phyloP scores from a whole-genome alignment of 2,113 vertebrate genomes.

The Carassius auratus region DNA sequence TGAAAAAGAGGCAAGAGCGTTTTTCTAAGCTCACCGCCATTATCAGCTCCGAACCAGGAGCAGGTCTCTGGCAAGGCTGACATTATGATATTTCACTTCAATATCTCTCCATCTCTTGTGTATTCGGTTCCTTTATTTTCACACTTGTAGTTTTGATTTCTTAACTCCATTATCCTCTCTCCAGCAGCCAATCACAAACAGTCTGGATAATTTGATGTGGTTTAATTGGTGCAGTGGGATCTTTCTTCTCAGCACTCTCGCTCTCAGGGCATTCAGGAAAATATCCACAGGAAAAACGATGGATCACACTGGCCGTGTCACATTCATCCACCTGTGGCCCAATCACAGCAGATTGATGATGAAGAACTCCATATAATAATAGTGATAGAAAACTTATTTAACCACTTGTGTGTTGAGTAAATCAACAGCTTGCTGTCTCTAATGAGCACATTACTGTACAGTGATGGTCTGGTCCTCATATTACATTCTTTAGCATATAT shows the following conservation, averaged over 20 bases:
- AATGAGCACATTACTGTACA: constrained; percentile 59
- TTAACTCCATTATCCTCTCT: constrained; percentile 15
- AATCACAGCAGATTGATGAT: constrained; percentile 3
- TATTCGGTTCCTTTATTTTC: constrained; percentile 49
- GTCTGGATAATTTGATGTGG: constrained; percentile 40
- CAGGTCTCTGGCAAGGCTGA: constrained; percentile 26
- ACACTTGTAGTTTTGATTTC: constrained; percentile 4
- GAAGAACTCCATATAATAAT: constrained; percentile 42
- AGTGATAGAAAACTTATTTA: constrained; percentile 55
- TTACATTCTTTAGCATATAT: constrained; percentile 31
- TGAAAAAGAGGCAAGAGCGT: constrained; percentile 21
- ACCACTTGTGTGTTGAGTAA: constrained; percentile 55
- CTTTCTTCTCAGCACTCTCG: constrained; percentile 52
- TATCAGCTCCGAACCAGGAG: constrained; percentile 52
- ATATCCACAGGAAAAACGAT: constrained; percentile 44
- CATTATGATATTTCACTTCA: constrained; percentile 38
- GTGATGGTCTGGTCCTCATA: constrained; percentile 47
- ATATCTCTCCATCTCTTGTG: constrained; percentile 44
- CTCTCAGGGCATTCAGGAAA: constrained; percentile 59
- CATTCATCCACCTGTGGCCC: background rate
- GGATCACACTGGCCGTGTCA: background rate
- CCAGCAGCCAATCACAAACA: constrained; percentile 3
- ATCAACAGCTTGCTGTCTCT: constrained; percentile 46
- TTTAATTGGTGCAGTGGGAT: constrained; percentile 46
- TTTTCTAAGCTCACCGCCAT: constrained; percentile 37